These are phyloP conservation scores for Phenganax stokvisi DNA, from an alignment of 92 coral and sea anemone genomes.

Conservation along the genomic window DNA sequence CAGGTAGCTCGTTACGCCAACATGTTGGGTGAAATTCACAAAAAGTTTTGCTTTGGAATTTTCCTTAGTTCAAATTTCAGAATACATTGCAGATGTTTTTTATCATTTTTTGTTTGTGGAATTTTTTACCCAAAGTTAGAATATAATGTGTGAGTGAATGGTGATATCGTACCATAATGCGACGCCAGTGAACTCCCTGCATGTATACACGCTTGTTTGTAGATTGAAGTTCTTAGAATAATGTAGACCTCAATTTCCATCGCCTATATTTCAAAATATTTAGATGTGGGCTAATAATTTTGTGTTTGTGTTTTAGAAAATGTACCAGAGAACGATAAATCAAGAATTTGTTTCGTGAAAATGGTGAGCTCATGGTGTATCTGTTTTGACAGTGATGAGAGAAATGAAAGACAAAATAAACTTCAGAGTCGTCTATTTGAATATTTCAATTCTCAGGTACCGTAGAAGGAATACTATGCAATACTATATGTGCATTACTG, in stretches of 20 bases:
- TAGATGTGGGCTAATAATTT: background rate
- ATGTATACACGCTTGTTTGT: too few species aligned
- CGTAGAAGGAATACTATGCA: background rate
- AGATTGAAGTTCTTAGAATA: too few species aligned
- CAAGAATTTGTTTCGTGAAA: slow-evolving; percentile 18
- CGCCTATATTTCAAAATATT: background rate
- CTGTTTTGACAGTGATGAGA: background rate
- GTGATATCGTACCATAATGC: too few species aligned
- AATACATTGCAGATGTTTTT: too few species aligned
- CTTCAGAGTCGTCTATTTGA: slow-evolving; percentile 41
- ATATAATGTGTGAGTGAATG: too few species aligned
- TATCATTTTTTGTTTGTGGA: too few species aligned
- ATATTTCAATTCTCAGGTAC: slow-evolving; percentile 54
- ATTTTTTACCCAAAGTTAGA: too few species aligned
- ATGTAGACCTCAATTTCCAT: background rate
- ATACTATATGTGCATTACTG: background rate
- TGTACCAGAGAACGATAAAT: slow-evolving; percentile 22
- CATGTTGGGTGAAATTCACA: too few species aligned
- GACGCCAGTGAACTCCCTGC: too few species aligned
- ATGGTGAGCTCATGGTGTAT: slow-evolving; percentile 19
- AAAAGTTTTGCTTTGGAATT: background rate
- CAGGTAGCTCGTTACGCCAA: too few species aligned
- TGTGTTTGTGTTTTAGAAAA: slow-evolving; percentile 17
- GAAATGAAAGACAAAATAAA: background rate
- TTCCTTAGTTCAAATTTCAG: too few species aligned